Evolutionary conservation across 2,797 vertebrate genomes (phyloP).

Genomic region (Oryzias dopingdopingensis): DNA sequence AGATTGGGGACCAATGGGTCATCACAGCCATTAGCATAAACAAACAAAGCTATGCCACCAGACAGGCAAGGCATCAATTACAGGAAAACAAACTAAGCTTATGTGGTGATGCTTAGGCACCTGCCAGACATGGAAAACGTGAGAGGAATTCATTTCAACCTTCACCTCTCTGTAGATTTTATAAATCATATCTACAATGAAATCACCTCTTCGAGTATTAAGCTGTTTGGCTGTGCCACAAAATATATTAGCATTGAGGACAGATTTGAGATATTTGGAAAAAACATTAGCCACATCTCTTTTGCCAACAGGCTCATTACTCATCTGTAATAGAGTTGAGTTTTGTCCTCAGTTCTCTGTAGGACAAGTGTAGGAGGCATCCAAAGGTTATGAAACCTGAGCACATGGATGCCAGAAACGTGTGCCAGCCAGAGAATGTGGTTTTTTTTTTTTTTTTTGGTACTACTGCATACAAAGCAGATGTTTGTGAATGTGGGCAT

Average conservation of each 20-base stretch:
- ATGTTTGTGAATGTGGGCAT: conserved; percentile 13
- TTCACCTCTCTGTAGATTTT: conserved; percentile 42
- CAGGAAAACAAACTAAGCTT: conserved; percentile 67
- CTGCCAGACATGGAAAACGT: conserved; percentile 38
- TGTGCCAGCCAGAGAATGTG: conserved; percentile 32
- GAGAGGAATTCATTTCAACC: conserved; percentile 15
- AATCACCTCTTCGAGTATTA: conserved; percentile 58
- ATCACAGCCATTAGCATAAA: conserved; percentile 77
- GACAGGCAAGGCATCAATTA: conserved; percentile 67
- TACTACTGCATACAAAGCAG: conserved; percentile 31
- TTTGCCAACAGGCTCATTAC: conserved; percentile 73
- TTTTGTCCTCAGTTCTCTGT: conserved; percentile 60
- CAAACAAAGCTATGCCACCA: conserved; percentile 70
- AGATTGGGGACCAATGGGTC: conserved; percentile 79
- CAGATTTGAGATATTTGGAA: conserved; percentile 71
- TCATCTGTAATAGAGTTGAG: conserved; percentile 67
- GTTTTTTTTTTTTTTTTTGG: conserved; percentile 1
- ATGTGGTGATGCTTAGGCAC: conserved; percentile 54
- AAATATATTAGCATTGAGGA: conserved; percentile 72
- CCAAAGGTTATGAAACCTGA: conserved; percentile 64
- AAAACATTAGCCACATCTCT: conserved; percentile 70
- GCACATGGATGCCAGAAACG: conserved; percentile 39
- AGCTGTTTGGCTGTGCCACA: conserved; percentile 54
- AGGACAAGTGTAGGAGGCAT: conserved; percentile 63
- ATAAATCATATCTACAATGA: conserved; percentile 56